These are phyloP conservation scores for Diarsia dahlii DNA, from an alignment of 2,888 invertebrate species.

Conservation along the genomic window DNA sequence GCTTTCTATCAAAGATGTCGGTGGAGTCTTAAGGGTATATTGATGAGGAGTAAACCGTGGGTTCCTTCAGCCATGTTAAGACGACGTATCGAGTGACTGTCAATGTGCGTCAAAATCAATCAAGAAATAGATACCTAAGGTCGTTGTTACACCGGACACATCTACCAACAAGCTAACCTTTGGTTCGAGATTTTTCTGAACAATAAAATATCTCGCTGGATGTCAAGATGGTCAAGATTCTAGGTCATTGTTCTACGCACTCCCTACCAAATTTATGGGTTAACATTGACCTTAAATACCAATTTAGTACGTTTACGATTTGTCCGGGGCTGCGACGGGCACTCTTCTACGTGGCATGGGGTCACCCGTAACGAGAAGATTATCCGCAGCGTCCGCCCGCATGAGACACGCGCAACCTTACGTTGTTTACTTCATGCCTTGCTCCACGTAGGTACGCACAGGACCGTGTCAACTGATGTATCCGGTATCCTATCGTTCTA, in stretches of 20 bases:
- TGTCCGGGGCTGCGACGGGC: conserved; percentile 70
- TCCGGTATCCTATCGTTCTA: background rate
- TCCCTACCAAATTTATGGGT: conserved; percentile 53
- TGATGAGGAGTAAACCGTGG: too few relatives aligned
- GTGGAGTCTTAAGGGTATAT: too few relatives aligned
- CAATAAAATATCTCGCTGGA: background rate
- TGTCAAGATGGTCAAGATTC: conserved; percentile 6
- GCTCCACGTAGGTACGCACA: conserved; percentile 7
- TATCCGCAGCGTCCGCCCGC: conserved; percentile 81
- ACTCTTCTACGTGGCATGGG: conserved; percentile 71
- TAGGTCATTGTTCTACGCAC: conserved; percentile 3
- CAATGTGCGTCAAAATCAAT: background rate
- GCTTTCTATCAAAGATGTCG: background rate
- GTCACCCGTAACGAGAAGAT: conserved; percentile 85
- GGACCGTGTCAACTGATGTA: background rate
- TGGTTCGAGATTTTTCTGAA: background rate
- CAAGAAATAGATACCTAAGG: background rate
- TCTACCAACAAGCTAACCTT: too few relatives aligned
- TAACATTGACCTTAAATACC: conserved; percentile 86
- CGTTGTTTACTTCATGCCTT: conserved; percentile 43
- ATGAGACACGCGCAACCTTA: conserved; percentile 65
- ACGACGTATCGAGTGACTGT: background rate
- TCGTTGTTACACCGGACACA: background rate
- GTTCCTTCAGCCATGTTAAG: too few relatives aligned
- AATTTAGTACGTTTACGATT: conserved; percentile 83